These are phyloP conservation scores for Smutsia temminckii DNA, from an alignment of 2,797 vertebrate genomes.

Conservation along the genomic window DNA sequence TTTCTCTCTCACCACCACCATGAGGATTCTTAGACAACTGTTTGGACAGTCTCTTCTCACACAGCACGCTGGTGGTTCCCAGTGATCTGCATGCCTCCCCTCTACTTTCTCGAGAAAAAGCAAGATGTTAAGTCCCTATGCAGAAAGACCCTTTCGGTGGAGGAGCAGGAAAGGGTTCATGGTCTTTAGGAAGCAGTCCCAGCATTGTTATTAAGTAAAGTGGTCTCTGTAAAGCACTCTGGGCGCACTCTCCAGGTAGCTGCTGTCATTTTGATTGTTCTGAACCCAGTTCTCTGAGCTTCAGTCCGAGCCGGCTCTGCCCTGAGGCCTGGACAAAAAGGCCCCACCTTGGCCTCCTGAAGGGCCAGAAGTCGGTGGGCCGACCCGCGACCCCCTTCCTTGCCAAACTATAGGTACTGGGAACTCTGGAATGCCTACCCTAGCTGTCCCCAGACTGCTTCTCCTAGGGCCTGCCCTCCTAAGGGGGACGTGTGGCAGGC, in stretches of 20 bases:
- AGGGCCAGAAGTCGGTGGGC: neutral
- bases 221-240: fast-evolving
- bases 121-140: neutral
- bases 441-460: neutral
- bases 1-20: neutral
- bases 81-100: neutral
- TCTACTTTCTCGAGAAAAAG: neutral
- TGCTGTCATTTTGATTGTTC: fast-evolving
- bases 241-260: neutral
- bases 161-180: neutral
- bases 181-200: neutral
- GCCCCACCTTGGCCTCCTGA: fast-evolving
- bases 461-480: neutral
- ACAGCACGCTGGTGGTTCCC: fast-evolving
- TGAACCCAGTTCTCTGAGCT: neutral
- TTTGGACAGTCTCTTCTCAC: neutral
- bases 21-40: no score
- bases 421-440: neutral
- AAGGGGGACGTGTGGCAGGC: fast-evolving
- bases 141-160: neutral
- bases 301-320: neutral
- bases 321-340: neutral
- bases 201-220: neutral
- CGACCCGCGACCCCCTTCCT: neutral
- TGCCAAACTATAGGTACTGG: neutral